Base-by-base conservation (phyloP, 2,797 vertebrate species). In the Amazonetta brasiliensis region DNA sequence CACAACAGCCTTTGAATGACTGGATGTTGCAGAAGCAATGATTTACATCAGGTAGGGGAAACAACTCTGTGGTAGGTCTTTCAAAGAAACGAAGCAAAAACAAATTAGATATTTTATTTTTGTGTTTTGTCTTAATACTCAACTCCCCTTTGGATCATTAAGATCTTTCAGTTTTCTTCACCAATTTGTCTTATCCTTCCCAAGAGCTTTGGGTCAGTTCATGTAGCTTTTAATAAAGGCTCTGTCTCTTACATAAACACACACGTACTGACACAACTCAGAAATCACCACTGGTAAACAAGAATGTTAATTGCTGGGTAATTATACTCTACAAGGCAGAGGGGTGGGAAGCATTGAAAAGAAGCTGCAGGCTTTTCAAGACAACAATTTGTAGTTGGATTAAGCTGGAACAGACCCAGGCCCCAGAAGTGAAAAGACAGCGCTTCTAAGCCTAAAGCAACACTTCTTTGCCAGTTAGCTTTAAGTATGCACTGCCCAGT, bases 351-450 rank as follows among this genome's bases (percentile, higher is more conserved):
- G 41, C 56, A 2, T 90, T 94, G 46, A 60, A 78, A 94, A 89
- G 88, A 90, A 93, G 81, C 75, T 89, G 55, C 84, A 85, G 75
- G 59, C 78, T 93, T 92, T 95, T 87, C 81, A 92, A 94, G 94
- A 89, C 93, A 94, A 94, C 86, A 93, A 91, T 97, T 96, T 96
- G 96, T 97, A 96, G 88, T 52, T 94, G 93, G 93, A 96, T 96
- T 96, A 97, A 89, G 84, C 94, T 96, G 96, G 96, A 96, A 72
- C 31, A 78, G 90, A 48, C 62, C 90, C 96, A 96, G 91, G 35
- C 84, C 85, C 91, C 86, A 94, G 81, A 89, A 95, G 94, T 92
- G 92, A 87, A 84, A 90, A 94, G 76, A 39, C 74, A 66, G 64
- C 0, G 5, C 90, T 95, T 87, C 56, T 39, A 87, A 96, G 95